phyloP scores from a whole-genome alignment of 2,113 vertebrate species.

The Gavia stellata region DNA sequence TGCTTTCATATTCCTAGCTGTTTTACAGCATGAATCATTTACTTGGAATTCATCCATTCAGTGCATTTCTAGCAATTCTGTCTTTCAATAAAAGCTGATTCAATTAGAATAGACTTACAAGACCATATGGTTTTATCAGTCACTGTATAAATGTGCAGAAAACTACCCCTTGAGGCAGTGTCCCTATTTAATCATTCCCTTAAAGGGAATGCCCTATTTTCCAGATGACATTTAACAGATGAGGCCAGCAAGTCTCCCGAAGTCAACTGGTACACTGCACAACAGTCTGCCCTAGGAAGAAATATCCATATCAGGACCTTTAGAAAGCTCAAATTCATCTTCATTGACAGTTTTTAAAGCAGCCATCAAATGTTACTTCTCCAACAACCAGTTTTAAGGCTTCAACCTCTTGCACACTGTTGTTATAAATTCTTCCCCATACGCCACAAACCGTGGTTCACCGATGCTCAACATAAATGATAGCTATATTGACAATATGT shows the following conservation, averaged over 20 bases:
- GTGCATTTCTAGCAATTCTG: constrained; percentile 45
- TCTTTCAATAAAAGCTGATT: constrained; percentile 54
- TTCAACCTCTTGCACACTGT: neutral
- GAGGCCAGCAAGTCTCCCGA: constrained; percentile 36
- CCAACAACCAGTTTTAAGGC: neutral
- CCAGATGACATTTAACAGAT: constrained; percentile 49
- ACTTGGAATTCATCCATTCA: constrained; percentile 50
- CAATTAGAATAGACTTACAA: constrained; percentile 52
- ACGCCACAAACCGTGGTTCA: neutral
- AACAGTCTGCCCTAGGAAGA: neutral
- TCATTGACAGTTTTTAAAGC: neutral
- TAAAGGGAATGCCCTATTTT: constrained; percentile 60
- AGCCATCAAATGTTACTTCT: neutral
- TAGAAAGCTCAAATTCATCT: neutral
- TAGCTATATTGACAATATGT: neutral
- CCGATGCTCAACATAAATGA: neutral
- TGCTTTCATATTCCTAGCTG: neutral
- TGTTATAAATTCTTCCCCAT: neutral
- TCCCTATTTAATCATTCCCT: constrained; percentile 55
- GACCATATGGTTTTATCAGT: constrained; percentile 64
- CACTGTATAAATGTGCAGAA: constrained; percentile 40
- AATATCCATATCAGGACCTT: neutral
- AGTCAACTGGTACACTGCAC: neutral
- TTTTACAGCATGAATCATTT: neutral
- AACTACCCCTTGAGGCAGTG: constrained; percentile 45